Evolutionary conservation across 2,888 invertebrate species (phyloP), one percentile per base, ranked within the genome.

Genomic region (Laothoe populi): DNA sequence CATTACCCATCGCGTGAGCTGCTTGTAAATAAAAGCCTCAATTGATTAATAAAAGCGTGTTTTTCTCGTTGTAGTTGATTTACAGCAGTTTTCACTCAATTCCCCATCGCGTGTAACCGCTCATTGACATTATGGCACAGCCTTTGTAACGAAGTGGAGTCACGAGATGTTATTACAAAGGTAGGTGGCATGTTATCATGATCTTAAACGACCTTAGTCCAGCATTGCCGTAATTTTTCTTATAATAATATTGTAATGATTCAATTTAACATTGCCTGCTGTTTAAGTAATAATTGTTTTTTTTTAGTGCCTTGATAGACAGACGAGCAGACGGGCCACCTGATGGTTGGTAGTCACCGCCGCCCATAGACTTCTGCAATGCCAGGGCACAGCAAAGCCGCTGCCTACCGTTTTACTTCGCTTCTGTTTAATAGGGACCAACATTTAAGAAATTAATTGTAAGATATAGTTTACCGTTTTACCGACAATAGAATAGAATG

Each of bases 1-100:
- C 19, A 19, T 44, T 1, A 19, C 5, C 31, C 31, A 53, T 53
- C 35, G 53, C 53, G 53, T 53, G 53, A 53, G 16, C 53, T 11
- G 19, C 53, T 53, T 53, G 11, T 31, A 35, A 49, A 26, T 31
- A 35, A 46, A 53, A 53, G 53, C 31, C 35, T 21, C 16, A 53
- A 53, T 53, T 53, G 53, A 53, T 53, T 53, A 53, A 53, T 53
- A 59, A 31, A 35, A 4, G 4, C 35, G 4, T 49, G 49, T 53
- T 53, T 58, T 48, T 7, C 57, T 45, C 46, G 16, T 61, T 31
- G 10, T 24, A 31, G 13, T 53, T 35, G 53, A 53, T 53, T 53
- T 35, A 53, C 35, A n/a, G 59, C 49, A 64, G 65, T 75, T 72
- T 73, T 71, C 68, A 70, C 72, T 72, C 60, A 31, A 71, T 67